Percentiles rank a stretch among this genome's conserved stretches.
Conservation (phyloP, 2,888 invertebrate genomes). For the Drosophila nr. perissopoda region DNA sequence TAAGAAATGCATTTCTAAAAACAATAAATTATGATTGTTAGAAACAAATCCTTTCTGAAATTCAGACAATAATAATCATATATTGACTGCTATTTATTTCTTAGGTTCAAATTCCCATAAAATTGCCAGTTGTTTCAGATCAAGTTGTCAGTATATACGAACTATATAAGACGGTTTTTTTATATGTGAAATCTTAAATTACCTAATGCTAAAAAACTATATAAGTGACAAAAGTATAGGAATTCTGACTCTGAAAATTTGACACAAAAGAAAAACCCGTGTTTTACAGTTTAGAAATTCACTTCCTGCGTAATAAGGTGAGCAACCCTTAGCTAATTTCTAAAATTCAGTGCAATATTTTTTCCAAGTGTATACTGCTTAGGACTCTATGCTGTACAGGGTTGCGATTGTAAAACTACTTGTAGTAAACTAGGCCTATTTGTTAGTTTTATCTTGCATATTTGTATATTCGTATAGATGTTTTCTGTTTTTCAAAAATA, state of each 20-base stretch:
- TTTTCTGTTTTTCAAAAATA: constrained; percentile 54
- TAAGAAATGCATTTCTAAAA: background rate
- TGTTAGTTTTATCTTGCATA: constrained; percentile 44
- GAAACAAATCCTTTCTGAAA: background rate
- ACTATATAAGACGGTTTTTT: background rate
- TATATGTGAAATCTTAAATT: background rate
- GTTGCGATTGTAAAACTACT: constrained; percentile 37
- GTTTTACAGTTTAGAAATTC: background rate
- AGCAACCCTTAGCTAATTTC: background rate
- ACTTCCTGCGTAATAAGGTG: background rate
- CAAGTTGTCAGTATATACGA: background rate
- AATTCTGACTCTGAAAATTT: background rate
- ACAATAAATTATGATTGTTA: background rate
- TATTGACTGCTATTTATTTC: background rate
- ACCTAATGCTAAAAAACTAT: background rate
- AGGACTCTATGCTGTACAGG: constrained; percentile 3
- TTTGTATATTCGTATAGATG: constrained; percentile 65
- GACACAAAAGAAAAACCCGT: background rate
- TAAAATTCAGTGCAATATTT: background rate
- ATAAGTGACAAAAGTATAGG: background rate
- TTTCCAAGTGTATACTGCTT: background rate
- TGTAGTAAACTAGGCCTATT: constrained; percentile 60
- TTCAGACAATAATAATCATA: background rate
- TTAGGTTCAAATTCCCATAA: background rate
- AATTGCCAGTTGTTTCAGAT: background rate